Evolutionary conservation across 2,113 vertebrate species (phyloP).

Genomic region (Sitta europaea): DNA sequence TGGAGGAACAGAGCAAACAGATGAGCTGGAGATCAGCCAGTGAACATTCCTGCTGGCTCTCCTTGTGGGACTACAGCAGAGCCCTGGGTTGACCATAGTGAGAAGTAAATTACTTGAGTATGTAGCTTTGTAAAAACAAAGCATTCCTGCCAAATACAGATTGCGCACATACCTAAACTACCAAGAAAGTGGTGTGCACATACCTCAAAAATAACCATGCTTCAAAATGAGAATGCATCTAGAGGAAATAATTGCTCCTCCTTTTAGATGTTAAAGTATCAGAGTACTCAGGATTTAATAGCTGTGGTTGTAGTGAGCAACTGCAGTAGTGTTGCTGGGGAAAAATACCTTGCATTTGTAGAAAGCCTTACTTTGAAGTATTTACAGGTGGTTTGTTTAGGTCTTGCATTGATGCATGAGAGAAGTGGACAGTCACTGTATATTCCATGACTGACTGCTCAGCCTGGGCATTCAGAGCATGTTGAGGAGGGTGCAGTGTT

Average conservation of each 20-base stretch:
- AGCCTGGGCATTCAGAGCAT: not conserved
- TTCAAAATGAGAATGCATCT: not conserved
- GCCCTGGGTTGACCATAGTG: not conserved
- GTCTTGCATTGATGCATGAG: not conserved
- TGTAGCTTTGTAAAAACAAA: not conserved
- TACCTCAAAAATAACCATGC: not conserved
- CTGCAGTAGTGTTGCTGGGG: not conserved
- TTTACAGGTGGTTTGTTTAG: not conserved
- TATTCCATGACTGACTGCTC: not conserved
- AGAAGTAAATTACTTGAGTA: not conserved
- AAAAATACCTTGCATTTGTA: not conserved
- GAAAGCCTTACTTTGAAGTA: not conserved
- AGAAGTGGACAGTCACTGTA: accelerated
- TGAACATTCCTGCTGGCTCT: not conserved
- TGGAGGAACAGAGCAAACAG: not conserved
- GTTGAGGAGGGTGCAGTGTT: not conserved
- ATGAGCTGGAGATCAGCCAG: conserved; percentile 35
- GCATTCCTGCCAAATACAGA: not conserved
- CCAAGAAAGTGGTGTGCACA: accelerated
- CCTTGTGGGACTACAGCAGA: not conserved
- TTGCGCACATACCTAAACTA: not conserved
- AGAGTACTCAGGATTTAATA: not conserved
- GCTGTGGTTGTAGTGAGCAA: not conserved
- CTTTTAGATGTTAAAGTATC: not conserved
- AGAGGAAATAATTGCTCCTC: not conserved